phyloP scores from a whole-genome alignment of 2,888 invertebrate genomes.

The Euspilapteryx auroguttella region DNA sequence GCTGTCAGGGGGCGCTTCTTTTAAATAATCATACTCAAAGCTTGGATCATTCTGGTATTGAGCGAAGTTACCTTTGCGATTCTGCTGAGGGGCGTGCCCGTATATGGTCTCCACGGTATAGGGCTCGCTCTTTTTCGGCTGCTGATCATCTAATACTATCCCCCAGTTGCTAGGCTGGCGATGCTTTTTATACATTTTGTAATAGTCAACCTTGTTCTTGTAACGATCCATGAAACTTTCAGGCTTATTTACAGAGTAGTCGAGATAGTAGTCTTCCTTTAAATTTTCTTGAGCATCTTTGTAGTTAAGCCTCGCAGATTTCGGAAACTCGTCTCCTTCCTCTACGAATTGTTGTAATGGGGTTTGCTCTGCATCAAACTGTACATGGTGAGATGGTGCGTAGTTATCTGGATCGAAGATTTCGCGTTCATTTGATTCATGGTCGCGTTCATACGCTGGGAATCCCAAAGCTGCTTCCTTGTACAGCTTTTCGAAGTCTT shows the following conservation, averaged over 20 bases:
- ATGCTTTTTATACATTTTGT: slow-evolving; percentile 30
- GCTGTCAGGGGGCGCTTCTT: slow-evolving; percentile 25
- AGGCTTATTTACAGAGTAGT: slow-evolving; percentile 34
- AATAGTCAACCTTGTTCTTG: slow-evolving; percentile 35
- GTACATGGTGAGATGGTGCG: no score
- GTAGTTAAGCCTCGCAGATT: slow-evolving; percentile 26
- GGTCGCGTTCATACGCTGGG: slow-evolving; percentile 25
- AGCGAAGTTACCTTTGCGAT: slow-evolving; percentile 19
- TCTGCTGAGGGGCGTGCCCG: slow-evolving; percentile 18
- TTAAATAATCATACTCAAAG: slow-evolving; percentile 29
- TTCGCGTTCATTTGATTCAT: slow-evolving; percentile 27
- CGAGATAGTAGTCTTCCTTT: slow-evolving; percentile 35
- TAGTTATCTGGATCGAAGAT: slow-evolving; percentile 35
- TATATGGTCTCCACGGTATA: no score
- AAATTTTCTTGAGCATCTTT: slow-evolving; percentile 34
- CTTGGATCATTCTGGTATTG: slow-evolving; percentile 25
- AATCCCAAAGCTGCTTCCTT: slow-evolving; percentile 44
- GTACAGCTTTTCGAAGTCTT: slow-evolving; percentile 47
- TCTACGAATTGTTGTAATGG: slow-evolving; percentile 38
- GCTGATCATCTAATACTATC: no score
- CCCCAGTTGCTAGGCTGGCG: slow-evolving; percentile 25
- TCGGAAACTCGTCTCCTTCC: slow-evolving; percentile 32
- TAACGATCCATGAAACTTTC: slow-evolving; percentile 27
- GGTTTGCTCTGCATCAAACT: slow-evolving; percentile 23
- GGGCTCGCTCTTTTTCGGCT: no score